phyloP scores from a whole-genome alignment of 1,140 invertebrate species.

The Bombus fervidus region DNA sequence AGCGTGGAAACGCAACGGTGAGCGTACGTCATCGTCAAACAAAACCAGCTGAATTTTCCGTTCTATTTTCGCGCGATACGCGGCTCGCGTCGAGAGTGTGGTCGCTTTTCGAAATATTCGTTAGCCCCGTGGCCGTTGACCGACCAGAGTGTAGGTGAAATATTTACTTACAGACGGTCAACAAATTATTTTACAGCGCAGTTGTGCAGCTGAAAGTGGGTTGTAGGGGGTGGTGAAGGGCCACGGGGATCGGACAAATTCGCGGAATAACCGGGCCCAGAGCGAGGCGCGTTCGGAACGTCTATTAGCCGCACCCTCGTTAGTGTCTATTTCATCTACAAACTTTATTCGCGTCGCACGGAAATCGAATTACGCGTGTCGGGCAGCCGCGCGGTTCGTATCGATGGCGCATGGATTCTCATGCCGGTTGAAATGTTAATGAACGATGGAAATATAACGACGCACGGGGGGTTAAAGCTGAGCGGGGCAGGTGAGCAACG shows the following conservation, averaged over 20 bases:
- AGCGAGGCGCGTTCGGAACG: slow-evolving; percentile 10
- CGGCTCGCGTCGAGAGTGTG: no score
- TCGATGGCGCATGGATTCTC: slow-evolving; percentile 46
- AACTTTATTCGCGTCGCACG: slow-evolving; percentile 42
- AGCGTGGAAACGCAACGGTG: no score
- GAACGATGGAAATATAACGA: slow-evolving; percentile 62
- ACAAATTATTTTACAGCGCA: slow-evolving; percentile 42
- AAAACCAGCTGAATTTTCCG: not conserved
- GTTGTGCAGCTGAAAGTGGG: no score
- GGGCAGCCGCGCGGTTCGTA: slow-evolving; percentile 17
- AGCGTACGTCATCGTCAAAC: not conserved
- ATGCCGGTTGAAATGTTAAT: slow-evolving; percentile 60
- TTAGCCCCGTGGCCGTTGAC: slow-evolving; percentile 2
- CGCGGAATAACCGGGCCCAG: slow-evolving; percentile 10
- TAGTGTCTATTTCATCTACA: slow-evolving; percentile 50
- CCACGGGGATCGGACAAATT: not conserved
- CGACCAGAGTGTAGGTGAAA: not conserved
- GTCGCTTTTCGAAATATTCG: slow-evolving; percentile 19
- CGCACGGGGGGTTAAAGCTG: not conserved
- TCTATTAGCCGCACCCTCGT: slow-evolving; percentile 53
- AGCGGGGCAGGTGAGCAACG: not conserved
- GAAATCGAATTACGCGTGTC: slow-evolving; percentile 51
- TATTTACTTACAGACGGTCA: slow-evolving; percentile 43
- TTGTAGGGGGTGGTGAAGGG: no score
- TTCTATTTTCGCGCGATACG: slow-evolving; percentile 8